Base-by-base conservation (phyloP, 2,888 invertebrate species). In the Cryptosula pallasiana region DNA sequence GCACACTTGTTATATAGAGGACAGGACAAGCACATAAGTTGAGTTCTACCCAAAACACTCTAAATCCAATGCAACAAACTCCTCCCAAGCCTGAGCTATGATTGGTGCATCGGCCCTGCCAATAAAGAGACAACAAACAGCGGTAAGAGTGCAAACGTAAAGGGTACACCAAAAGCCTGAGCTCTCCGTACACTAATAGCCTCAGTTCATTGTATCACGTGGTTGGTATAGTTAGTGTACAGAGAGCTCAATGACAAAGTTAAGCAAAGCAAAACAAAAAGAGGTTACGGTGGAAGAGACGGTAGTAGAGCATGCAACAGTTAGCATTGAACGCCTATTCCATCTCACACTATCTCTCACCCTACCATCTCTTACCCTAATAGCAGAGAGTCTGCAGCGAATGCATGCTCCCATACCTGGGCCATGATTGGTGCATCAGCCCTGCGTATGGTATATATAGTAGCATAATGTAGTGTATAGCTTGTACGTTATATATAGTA, bases 361-460 rank as follows among this genome's bases (percentile, higher is more conserved):
- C n/a, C n/a, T n/a, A n/a, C n/a, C n/a, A n/a, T 5, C 1, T 27
- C 76, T 55, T 82, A 84, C 81, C 82, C 81, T 29, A 79, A 58
- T 29, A 72, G 72, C 73, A 79, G 76, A 72, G 81, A 78, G 74
- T 87, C 87, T 73, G 82, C 79, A 57, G 82, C 80, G 57, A 87
- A 78, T 55, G 81, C 78, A 77, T 81, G 90, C 87, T 97, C 97
- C 94, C 96, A 95, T 78, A 94, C 87, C 87, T 96, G 95, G 76
- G 93, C 95, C 91, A 95, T 91, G 79, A 98, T 92, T 77, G 98
- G 96, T 80, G 98, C 97, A 88, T 98, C 98, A 78, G 95, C 96
- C 97, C 96, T 86, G 79, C 70, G n/a, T 16, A 45, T 20, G 9
- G 45, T 45, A 45, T 45, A 20, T 45, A 45, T 45, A 45, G 20